phyloP scores from a whole-genome alignment of 2,797 vertebrate genomes.

The Carcharodon carcharias region DNA sequence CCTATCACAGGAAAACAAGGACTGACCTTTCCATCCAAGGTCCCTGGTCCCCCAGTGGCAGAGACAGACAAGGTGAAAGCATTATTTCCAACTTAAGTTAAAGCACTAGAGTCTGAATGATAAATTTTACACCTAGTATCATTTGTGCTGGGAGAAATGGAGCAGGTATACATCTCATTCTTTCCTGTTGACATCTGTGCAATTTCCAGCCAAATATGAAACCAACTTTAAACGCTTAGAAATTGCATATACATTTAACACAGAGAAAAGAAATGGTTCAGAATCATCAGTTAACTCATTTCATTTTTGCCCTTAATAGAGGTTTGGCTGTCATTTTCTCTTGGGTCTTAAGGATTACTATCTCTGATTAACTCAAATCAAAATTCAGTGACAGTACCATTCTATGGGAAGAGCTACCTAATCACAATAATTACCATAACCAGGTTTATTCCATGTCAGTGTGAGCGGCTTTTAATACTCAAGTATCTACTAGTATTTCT shows the following conservation, averaged over 20 bases:
- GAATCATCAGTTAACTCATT: neutral
- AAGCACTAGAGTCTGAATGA: neutral
- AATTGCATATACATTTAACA: neutral
- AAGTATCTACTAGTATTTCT: neutral
- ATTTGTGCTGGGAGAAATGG: neutral
- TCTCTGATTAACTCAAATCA: neutral
- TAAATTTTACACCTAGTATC: neutral
- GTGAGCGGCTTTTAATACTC: neutral
- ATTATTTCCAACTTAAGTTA: slow-evolving; percentile 5
- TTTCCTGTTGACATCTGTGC: neutral
- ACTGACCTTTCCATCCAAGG: neutral
- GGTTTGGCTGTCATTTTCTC: neutral
- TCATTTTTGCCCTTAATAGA: neutral
- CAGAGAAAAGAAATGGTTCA: too few relatives aligned
- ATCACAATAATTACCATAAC: neutral
- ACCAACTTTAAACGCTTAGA: neutral
- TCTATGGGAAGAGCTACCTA: neutral
- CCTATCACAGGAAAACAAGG: neutral
- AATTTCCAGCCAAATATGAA: neutral
- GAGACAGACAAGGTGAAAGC: neutral
- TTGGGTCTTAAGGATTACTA: neutral
- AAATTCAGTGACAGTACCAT: neutral
- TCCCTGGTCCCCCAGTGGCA: neutral
- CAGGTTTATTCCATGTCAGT: neutral
- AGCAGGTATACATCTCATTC: neutral